Percentiles rank a stretch among this genome's conserved stretches.
Evolutionary conservation across 2,888 invertebrate genomes (phyloP).

Genomic region (Eurois occulta): DNA sequence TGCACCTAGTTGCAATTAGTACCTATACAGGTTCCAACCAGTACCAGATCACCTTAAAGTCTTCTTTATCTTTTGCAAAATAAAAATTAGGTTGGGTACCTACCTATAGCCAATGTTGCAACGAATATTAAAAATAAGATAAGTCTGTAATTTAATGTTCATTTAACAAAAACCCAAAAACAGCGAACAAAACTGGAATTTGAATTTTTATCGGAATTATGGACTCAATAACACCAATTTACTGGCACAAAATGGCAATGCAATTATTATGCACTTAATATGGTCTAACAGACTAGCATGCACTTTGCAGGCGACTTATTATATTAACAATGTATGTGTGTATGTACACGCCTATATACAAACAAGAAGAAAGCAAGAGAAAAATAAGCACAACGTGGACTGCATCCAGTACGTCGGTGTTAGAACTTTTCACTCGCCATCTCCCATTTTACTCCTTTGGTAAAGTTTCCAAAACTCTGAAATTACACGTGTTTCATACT

Average conservation of each 20-base stretch:
- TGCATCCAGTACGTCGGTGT: too few species aligned
- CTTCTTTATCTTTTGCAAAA: background rate
- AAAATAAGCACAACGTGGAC: too few species aligned
- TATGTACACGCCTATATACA: too few species aligned
- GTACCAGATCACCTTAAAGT: background rate
- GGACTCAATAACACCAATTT: background rate
- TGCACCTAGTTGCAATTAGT: background rate
- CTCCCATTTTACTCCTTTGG: too few species aligned
- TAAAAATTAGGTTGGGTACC: background rate
- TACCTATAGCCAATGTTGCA: background rate
- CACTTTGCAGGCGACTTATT: background rate
- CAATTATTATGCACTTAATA: background rate
- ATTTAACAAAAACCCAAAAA: background rate
- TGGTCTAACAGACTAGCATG: background rate
- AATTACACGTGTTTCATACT: too few species aligned
- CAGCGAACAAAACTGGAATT: background rate
- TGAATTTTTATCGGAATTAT: background rate
- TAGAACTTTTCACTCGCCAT: too few species aligned
- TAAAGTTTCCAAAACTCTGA: too few species aligned
- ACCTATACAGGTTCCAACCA: background rate
- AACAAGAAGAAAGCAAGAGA: too few species aligned
- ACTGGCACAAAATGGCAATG: background rate
- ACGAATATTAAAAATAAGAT: background rate
- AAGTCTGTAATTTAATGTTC: conserved; percentile 5
- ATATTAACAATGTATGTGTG: too few species aligned